Evolutionary conservation across 2,113 vertebrate species (phyloP).

Genomic region (Anarrhichthys ocellatus): DNA sequence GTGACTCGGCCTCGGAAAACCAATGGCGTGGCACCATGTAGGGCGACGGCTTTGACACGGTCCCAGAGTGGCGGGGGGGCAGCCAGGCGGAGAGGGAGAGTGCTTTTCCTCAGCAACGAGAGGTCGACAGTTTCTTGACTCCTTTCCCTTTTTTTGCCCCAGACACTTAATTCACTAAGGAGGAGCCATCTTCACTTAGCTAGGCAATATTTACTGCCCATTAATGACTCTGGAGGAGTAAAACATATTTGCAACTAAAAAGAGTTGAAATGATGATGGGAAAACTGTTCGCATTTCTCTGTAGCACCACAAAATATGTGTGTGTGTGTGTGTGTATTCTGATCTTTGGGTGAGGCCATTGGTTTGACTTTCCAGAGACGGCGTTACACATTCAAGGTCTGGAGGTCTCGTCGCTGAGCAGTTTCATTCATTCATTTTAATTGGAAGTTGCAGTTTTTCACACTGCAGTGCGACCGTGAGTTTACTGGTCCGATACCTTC

Average conservation of each 20-base stretch:
- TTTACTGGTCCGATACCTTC: not conserved
- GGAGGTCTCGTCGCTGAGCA: not conserved
- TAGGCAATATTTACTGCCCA: constrained; percentile 60
- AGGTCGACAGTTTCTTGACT: constrained; percentile 38
- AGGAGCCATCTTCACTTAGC: constrained; percentile 60
- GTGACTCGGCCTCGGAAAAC: constrained; percentile 50
- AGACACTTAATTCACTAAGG: constrained; percentile 41
- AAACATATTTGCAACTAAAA: constrained; percentile 53
- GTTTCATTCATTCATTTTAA: constrained; percentile 9
- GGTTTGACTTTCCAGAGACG: constrained; percentile 17
- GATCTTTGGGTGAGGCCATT: constrained; percentile 3
- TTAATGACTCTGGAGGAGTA: constrained; percentile 51
- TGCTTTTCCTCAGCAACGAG: constrained; percentile 34
- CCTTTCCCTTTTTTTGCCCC: constrained; percentile 47
- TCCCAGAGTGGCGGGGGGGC: constrained; percentile 36
- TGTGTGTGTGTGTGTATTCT: not conserved
- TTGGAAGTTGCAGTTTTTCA: constrained; percentile 23
- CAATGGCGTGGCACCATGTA: constrained; percentile 50
- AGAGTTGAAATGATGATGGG: constrained; percentile 42
- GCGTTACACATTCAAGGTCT: constrained; percentile 15
- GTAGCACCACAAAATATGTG: not conserved
- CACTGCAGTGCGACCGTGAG: not conserved
- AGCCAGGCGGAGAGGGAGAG: constrained; percentile 6
- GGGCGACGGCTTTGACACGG: constrained; percentile 54
- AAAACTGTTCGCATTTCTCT: constrained; percentile 42